phyloP scores from a whole-genome alignment of 1,140 invertebrate genomes.

The Solen grandis region DNA sequence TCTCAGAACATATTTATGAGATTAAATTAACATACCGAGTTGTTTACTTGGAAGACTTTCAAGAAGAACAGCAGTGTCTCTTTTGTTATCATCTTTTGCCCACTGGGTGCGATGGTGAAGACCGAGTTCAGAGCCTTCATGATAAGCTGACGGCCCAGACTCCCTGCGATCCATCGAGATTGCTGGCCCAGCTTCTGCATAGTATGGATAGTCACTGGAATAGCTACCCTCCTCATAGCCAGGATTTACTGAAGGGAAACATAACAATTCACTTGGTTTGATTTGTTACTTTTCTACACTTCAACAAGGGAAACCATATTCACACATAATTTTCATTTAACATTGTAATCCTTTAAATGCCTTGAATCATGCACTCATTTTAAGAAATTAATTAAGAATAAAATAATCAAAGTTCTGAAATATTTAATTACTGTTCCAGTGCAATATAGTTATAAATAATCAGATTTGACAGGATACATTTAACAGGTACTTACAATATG shows the following conservation, averaged over 20 bases:
- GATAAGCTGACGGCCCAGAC: conserved; percentile 17
- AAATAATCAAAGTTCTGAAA: too few relatives aligned
- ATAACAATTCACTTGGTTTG: neutral
- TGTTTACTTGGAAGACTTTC: conserved; percentile 69
- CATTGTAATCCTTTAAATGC: too few relatives aligned
- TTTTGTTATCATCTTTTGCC: conserved; percentile 50
- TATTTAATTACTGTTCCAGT: too few relatives aligned
- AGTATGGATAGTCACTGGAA: conserved; percentile 15
- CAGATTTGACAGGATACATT: too few relatives aligned
- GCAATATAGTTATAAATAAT: too few relatives aligned
- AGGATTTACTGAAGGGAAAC: conserved; percentile 58
- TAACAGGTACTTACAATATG: too few relatives aligned
- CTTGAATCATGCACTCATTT: too few relatives aligned
- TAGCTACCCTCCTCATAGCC: conserved; percentile 44
- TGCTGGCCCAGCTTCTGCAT: conserved; percentile 35
- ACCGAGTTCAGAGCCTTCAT: neutral
- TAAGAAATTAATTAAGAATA: too few relatives aligned
- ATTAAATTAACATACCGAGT: conserved; percentile 67
- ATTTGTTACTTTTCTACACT: too few relatives aligned
- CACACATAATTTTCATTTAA: too few relatives aligned
- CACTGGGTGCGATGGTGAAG: conserved; percentile 34
- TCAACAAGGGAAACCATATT: too few relatives aligned
- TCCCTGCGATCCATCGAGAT: conserved; percentile 39
- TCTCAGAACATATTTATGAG: too few relatives aligned
- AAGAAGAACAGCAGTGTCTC: conserved; percentile 61